Evolutionary conservation across 2,888 invertebrate species (phyloP), one percentile per base, ranked within the genome.

Genomic region (Protonemura montana): DNA sequence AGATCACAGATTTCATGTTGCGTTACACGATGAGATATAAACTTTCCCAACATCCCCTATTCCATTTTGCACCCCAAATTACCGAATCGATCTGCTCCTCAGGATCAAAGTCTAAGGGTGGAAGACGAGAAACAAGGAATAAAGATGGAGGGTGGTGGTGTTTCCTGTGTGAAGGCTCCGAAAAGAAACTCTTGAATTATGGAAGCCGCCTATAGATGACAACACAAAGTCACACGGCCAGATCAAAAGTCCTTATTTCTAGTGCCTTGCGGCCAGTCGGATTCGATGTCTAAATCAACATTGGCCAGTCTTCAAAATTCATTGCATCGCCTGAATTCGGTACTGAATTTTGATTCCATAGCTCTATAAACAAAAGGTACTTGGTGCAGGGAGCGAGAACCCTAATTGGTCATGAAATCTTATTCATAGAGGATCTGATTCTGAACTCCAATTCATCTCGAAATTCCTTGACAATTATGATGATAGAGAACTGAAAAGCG

Each of bases 41-140:
- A 82, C 78, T 85, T 76, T 82, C 80, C 27, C 76, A 80, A 76
- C 78, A 78, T 78, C 78, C 78, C 28, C 78, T 28, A 78, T 78
- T 78, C 78, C 78, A 28, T 78, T 27, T 78, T 41, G 85, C 76
- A 42, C 78, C 87, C 87, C 76, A 85, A 87, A 87, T 87, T 87
- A 87, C 87, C 85, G 83, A 87, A 87, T 85, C 87, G 87, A 83
- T 85, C 87, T 87, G 35, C 82, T 85, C 85, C 76, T 85, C 42
- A 76, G 59, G 86, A 86, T 86, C 76, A 86, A 86, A 86, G 86
- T 86, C 81, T 86, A 82, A 76, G 77, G 83, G 59, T 82, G 76
- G 25, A 76, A 82, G 27, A n/a, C n/a, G n/a, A n/a, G n/a, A n/a
- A 82, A 30, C 76, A 35, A 76, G 76, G 78, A 78, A 78, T 30